These are phyloP conservation scores for Leptoteleia sp. DNA, from an alignment of 1,140 invertebrate species.

Conservation along the genomic window DNA sequence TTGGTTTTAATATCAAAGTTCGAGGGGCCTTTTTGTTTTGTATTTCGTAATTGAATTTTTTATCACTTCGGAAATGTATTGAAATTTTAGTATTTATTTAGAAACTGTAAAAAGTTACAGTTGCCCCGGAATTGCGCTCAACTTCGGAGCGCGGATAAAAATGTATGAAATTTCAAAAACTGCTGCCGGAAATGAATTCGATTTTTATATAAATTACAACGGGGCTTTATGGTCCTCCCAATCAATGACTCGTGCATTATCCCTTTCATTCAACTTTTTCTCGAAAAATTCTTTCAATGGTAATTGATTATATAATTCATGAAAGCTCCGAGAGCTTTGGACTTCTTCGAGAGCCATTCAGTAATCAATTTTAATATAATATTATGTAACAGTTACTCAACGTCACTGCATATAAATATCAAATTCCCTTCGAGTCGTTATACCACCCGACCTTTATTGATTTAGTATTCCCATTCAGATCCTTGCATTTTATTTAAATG, in stretches of 20 bases:
- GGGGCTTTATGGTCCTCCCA: neutral
- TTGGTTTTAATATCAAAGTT: conserved; percentile 59
- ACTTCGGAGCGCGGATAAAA: conserved; percentile 12
- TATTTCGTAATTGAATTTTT: conserved; percentile 43
- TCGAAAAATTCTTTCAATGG: neutral
- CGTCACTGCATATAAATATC: conserved; percentile 28
- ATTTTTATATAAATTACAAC: conserved; percentile 8
- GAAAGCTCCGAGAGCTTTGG: neutral
- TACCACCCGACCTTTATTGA: conserved; percentile 1
- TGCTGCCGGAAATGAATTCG: neutral
- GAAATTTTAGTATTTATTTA: conserved; percentile 44
- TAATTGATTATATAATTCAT: neutral
- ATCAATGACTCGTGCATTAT: neutral
- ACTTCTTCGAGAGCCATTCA: neutral
- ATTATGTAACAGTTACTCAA: conserved; percentile 14
- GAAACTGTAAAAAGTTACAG: conserved; percentile 26
- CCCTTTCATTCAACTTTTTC: too few species aligned
- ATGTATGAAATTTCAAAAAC: conserved; percentile 31
- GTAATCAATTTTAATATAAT: conserved; percentile 21
- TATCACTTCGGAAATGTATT: conserved; percentile 35
- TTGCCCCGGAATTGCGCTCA: neutral
- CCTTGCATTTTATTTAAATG: conserved; percentile 6
- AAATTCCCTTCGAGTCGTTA: conserved; percentile 1
- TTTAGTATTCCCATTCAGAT: conserved; percentile 14
- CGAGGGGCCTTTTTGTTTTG: conserved; percentile 42